phyloP scores from a whole-genome alignment of 1,140 invertebrate species.

The Leptinotarsa defecta region DNA sequence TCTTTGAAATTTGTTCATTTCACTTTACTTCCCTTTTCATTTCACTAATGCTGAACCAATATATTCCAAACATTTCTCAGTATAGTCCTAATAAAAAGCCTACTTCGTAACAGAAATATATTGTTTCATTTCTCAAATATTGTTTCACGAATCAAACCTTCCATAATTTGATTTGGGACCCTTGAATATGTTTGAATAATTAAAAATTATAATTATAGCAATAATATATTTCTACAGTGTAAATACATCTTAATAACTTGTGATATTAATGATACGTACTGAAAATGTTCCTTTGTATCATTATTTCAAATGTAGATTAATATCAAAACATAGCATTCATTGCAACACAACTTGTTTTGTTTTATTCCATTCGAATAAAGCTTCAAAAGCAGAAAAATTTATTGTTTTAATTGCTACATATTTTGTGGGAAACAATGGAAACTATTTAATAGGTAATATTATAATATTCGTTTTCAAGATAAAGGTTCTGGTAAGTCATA shows the following conservation, averaged over 20 bases:
- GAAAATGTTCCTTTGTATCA: slow-evolving; percentile 20
- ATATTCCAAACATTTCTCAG: neutral
- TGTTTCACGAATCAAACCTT: too few species aligned
- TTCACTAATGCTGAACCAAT: neutral
- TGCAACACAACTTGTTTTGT: slow-evolving; percentile 16
- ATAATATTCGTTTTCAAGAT: too few species aligned
- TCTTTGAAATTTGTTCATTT: too few species aligned
- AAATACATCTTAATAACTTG: slow-evolving; percentile 23
- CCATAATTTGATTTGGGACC: slow-evolving; percentile 10
- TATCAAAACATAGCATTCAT: neutral
- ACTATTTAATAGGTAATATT: too few species aligned
- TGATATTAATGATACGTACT: slow-evolving; percentile 26
- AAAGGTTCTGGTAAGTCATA: too few species aligned
- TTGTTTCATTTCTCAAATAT: too few species aligned
- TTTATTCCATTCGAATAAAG: slow-evolving; percentile 12
- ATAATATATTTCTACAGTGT: slow-evolving; percentile 16
- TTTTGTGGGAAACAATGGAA: too few species aligned
- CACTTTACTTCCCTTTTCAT: too few species aligned
- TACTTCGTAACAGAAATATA: too few species aligned
- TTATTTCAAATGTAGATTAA: slow-evolving; percentile 11
- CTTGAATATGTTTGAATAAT: slow-evolving; percentile 10
- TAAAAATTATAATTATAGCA: slow-evolving; percentile 24
- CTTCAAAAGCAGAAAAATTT: neutral
- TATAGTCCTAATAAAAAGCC: neutral
- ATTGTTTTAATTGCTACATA: too few species aligned